Percentiles rank a stretch among this genome's conserved stretches.
Conservation (phyloP, 2,888 invertebrate genomes). For the Chymomyza fuscimana region DNA sequence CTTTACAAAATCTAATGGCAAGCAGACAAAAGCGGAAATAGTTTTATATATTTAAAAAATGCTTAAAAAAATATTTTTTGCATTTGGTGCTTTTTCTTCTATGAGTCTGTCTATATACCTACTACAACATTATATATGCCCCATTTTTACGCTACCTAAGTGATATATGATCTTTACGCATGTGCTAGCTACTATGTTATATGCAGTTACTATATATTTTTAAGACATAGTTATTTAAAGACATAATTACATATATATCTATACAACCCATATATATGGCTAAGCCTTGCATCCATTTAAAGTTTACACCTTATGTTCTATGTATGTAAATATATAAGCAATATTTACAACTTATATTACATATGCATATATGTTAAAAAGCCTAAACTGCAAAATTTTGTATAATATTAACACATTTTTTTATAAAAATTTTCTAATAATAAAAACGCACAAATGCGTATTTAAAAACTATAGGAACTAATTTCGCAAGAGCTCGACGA, state of each 20-base stretch:
- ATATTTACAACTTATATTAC: neutral
- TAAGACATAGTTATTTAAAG: slow-evolving; percentile 34
- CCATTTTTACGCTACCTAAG: neutral
- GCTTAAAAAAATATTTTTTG: neutral
- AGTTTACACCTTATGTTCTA: slow-evolving; percentile 43
- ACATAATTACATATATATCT: slow-evolving; percentile 23
- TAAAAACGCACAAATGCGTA: slow-evolving; percentile 42
- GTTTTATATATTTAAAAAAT: neutral
- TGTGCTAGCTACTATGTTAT: slow-evolving; percentile 38
- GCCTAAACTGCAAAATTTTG: neutral
- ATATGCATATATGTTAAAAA: neutral
- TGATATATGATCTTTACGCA: slow-evolving; percentile 32
- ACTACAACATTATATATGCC: neutral
- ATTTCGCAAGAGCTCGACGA: slow-evolving; percentile 85
- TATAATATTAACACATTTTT: neutral
- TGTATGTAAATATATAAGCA: slow-evolving; percentile 54
- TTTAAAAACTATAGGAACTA: slow-evolving; percentile 80
- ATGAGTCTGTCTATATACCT: neutral
- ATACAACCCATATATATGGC: slow-evolving; percentile 41
- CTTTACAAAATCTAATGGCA: neutral
- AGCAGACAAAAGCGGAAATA: neutral
- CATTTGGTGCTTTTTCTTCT: slow-evolving; percentile 48
- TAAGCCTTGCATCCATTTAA: slow-evolving; percentile 2
- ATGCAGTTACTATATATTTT: slow-evolving; percentile 23
- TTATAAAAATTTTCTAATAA: slow-evolving; percentile 26